A percentile compares a stretch with the other conserved stretches of the same genome.
Conservation (phyloP, 2,888 invertebrate genomes). For the Perdita meconis region DNA sequence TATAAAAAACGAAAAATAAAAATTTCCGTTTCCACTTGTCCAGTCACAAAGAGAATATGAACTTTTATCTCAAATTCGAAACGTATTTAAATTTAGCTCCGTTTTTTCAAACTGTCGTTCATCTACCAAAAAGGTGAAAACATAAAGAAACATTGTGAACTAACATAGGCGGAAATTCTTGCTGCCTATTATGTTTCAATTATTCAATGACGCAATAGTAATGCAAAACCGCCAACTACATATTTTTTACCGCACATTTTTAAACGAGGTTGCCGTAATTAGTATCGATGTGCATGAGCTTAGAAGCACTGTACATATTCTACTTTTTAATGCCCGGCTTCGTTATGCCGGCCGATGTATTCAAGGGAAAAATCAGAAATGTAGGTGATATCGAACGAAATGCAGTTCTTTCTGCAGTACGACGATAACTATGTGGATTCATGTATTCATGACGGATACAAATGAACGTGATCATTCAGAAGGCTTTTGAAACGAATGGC, state of each 20-base stretch:
- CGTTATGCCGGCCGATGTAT: slow-evolving; percentile 28
- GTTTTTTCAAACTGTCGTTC: too few relatives aligned
- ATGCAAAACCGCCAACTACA: neutral
- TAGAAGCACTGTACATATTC: slow-evolving; percentile 10
- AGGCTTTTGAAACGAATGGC: slow-evolving; percentile 37
- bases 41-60: too few relatives aligned
- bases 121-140: too few relatives aligned
- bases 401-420: slow-evolving; percentile 67
- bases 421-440: slow-evolving; percentile 42
- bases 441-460: slow-evolving; percentile 35
- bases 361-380: slow-evolving; percentile 52
- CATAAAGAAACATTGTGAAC: neutral
- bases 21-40: too few relatives aligned
- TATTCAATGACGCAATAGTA: neutral
- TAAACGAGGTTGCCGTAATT: slow-evolving; percentile 9
- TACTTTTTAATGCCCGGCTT: slow-evolving; percentile 32
- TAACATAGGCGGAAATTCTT: too few relatives aligned
- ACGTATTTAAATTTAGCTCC: too few relatives aligned
- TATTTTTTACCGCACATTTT: neutral
- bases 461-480: slow-evolving; percentile 31
- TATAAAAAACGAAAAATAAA: too few relatives aligned
- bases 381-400: slow-evolving; percentile 69
- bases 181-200: too few relatives aligned
- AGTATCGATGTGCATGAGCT: slow-evolving; percentile 1
- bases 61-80: too few relatives aligned